Evolutionary conservation across 2,888 invertebrate species (phyloP).

Genomic region (Drosophila meridiana): DNA sequence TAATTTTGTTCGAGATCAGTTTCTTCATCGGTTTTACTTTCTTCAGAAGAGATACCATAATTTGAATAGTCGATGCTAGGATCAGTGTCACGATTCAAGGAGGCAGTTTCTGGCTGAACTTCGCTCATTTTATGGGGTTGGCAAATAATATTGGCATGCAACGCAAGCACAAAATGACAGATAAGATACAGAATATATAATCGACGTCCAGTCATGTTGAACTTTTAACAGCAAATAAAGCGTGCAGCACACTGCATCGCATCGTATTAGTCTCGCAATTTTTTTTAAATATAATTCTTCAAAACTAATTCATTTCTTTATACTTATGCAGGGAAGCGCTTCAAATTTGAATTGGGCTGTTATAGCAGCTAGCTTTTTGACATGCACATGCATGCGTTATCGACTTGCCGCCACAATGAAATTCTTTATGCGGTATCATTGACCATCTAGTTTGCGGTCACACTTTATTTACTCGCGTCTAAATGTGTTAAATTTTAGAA

Average conservation of each 20-base stretch:
- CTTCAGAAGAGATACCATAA: too few species aligned
- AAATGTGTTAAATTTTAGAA: constrained; percentile 2
- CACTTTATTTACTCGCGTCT: constrained; percentile 28
- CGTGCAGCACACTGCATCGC: not conserved
- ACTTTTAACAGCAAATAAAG: not conserved
- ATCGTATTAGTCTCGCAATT: not conserved
- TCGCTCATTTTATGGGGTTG: not conserved
- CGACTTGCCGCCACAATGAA: constrained; percentile 30
- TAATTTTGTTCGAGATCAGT: too few species aligned
- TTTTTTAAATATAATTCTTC: too few species aligned
- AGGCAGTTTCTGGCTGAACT: too few species aligned
- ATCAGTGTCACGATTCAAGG: too few species aligned
- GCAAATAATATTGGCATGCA: constrained; percentile 7
- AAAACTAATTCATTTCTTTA: not conserved
- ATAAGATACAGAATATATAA: constrained; percentile 8
- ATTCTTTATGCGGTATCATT: not conserved
- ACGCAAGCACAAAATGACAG: not conserved
- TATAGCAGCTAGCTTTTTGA: constrained; percentile 18
- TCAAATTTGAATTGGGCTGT: not conserved
- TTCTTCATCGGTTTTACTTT: not conserved
- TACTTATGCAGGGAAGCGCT: not conserved
- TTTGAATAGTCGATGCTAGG: too few species aligned
- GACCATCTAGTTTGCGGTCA: constrained; percentile 5
- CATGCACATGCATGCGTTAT: not conserved
- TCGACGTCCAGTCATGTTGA: constrained; percentile 12